phyloP scores from a whole-genome alignment of 2,888 invertebrate species.

The Lasius fuliginosus region DNA sequence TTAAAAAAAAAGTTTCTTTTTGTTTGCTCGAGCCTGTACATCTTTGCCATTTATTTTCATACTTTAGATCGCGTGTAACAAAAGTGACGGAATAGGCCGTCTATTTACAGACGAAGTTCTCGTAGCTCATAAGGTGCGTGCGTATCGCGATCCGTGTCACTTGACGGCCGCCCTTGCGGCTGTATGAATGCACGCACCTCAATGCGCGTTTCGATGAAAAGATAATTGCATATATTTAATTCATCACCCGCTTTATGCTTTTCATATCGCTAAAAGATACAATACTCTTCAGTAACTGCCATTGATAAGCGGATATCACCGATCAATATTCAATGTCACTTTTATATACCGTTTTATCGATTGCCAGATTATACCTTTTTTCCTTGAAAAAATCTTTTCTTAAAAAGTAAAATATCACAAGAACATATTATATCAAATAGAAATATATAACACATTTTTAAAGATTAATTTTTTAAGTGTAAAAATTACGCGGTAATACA shows the following conservation, averaged over 20 bases:
- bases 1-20: background rate
- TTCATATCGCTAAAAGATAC: conserved; percentile 30
- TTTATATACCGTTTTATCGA: conserved; percentile 12
- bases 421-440: background rate
- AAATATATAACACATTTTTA: too few species aligned
- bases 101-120: conserved; percentile 34
- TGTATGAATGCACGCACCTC: conserved; percentile 31
- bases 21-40: background rate
- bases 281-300: background rate
- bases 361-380: background rate
- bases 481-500: background rate
- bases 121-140: conserved; percentile 28
- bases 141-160: conserved; percentile 38
- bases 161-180: conserved; percentile 12
- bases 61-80: conserved; percentile 37
- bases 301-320: conserved; percentile 25
- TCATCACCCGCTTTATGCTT: conserved; percentile 27
- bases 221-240: conserved; percentile 56
- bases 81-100: conserved; percentile 25
- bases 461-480: too few species aligned
- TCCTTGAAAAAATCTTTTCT: background rate
- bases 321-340: conserved; percentile 40
- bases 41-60: background rate
- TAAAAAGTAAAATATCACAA: background rate
- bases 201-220: conserved; percentile 39